Evolutionary conservation across 2,888 invertebrate genomes (phyloP), one percentile per base, ranked within the genome.

Genomic region (Dioctria linearis): DNA sequence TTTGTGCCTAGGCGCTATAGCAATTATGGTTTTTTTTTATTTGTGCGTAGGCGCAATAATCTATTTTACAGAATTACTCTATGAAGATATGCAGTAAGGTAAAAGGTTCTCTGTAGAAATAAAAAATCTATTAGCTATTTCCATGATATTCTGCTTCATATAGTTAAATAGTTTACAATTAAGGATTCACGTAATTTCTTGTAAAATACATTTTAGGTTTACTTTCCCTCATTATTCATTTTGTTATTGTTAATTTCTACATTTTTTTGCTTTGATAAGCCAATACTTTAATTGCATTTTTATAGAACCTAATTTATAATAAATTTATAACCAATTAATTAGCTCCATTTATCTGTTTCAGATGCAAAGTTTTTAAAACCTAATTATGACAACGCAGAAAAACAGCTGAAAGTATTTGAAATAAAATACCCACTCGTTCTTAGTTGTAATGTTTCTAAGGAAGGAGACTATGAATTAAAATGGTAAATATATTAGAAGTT

Each of bases 391-490:
- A 84, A 87, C 42, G 4, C 25, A 78, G 80, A 86, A 84, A 83
- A 84, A 82, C 83, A 86, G 85, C 82, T 88, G 83, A 88, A 86
- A 86, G 85, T 86, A 80, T 89, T 84, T 85, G 85, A 85, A 82
- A 88, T 89, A 83, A 87, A 86, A 85, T 67, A 73, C 79, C 85
- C 86, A 82, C 86, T 89, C 82, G 86, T 87, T 80, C 87, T 89
- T 81, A 87, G 86, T 84, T 89, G 89, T 86, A 86, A 88, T 83
- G 86, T 88, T 82, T 87, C 85, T 66, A 84, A 85, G 81, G 85
- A 83, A 67, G 84, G 84, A 80, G 84, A 85, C 81, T 85, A 84
- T 83, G 84, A 83, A 63, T 83, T 88, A 59, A 86, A 86, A 84
- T 89, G 89, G 88, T 89, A 84, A 86, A 43, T 43, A 6, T 46